Percentiles rank a stretch among this genome's conserved stretches.
These are phyloP conservation scores for Incurvaria masculella DNA, from an alignment of 2,888 invertebrate genomes.

Conservation along the genomic window DNA sequence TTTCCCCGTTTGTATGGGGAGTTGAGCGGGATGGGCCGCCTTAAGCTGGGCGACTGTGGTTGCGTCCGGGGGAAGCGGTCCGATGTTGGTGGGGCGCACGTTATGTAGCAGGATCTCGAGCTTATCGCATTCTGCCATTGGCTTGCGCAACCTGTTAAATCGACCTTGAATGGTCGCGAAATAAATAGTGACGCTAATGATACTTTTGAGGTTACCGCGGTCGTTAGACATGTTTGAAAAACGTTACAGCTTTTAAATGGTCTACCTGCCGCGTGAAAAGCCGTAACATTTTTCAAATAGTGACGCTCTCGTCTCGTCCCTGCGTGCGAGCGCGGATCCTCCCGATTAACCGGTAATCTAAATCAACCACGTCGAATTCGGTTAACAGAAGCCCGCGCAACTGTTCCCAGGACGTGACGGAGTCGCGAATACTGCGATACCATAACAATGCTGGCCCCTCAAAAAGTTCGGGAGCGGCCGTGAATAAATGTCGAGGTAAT, in stretches of 20 bases:
- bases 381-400: neutral
- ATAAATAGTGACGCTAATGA: too few species aligned
- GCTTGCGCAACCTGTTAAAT: neutral
- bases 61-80: neutral
- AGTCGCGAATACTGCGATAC: neutral
- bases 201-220: too few species aligned
- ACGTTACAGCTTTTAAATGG: too few species aligned
- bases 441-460: neutral
- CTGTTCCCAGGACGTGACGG: neutral
- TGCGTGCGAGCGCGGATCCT: neutral
- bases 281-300: too few species aligned
- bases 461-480: neutral
- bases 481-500: neutral
- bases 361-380: neutral
- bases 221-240: too few species aligned
- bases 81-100: neutral
- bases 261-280: too few species aligned
- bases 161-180: neutral
- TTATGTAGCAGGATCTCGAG: neutral
- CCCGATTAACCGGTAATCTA: neutral
- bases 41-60: neutral
- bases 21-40: too few species aligned
- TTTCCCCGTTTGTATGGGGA: too few species aligned
- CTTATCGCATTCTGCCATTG: neutral
- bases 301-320: neutral